phyloP scores from a whole-genome alignment of 37 sponge, comb jelly and placozoan species.

The Petrosia ficiformis region DNA sequence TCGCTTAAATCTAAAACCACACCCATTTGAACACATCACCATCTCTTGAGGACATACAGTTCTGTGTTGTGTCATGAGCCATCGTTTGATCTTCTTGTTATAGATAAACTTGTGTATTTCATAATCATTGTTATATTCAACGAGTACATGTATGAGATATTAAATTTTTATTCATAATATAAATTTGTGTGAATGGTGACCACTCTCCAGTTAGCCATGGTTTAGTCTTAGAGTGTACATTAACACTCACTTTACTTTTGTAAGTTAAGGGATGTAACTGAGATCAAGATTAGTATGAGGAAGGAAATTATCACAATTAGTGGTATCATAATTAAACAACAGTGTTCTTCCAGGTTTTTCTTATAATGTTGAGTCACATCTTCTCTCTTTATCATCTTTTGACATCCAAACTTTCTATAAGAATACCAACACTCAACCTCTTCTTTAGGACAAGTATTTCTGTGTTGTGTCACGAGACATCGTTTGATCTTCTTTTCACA shows the following conservation, averaged over 20 bases:
- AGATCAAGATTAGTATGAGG: too few species aligned
- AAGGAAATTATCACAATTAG: too few species aligned
- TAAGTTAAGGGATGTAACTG: slow-evolving; percentile 3
- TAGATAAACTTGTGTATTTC: too few species aligned
- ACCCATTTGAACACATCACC: too few species aligned
- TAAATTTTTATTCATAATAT: too few species aligned
- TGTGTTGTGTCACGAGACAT: background rate
- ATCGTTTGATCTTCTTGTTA: too few species aligned
- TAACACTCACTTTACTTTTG: background rate
- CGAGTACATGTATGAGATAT: too few species aligned
- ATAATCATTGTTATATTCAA: too few species aligned
- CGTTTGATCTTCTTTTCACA: background rate
- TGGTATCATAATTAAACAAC: background rate
- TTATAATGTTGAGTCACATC: background rate
- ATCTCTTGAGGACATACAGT: too few species aligned
- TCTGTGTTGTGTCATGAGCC: too few species aligned
- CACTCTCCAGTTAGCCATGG: slow-evolving; percentile 10
- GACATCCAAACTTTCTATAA: background rate
- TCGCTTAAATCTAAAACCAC: too few species aligned
- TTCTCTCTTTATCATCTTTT: background rate
- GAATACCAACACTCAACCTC: background rate
- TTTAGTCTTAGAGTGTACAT: background rate
- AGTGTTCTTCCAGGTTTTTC: background rate
- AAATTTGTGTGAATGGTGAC: too few species aligned
- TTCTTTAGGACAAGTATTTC: background rate